These are phyloP conservation scores for Heliconius cydno DNA, from an alignment of 2,888 invertebrate genomes.

Conservation along the genomic window DNA sequence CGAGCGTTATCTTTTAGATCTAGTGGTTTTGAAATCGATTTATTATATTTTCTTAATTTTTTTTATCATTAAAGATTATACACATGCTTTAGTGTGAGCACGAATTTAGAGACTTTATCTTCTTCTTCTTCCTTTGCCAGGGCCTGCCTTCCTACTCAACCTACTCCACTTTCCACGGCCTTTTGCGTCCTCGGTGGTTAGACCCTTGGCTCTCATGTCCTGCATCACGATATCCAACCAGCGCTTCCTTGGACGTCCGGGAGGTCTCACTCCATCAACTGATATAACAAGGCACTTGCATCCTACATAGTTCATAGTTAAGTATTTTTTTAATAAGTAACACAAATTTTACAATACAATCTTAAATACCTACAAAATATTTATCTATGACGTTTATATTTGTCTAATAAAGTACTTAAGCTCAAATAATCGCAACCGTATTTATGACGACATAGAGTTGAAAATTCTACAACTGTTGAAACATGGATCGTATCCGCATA, in stretches of 20 bases:
- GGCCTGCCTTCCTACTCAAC: too few relatives aligned
- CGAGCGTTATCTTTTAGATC: conserved; percentile 62
- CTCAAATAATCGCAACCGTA: background rate
- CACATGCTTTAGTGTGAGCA: background rate
- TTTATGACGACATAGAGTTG: background rate
- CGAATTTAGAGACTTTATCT: background rate
- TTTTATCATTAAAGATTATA: conserved; percentile 24
- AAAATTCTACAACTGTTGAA: background rate
- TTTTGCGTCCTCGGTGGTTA: too few relatives aligned
- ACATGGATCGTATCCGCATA: background rate
- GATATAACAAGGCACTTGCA: too few relatives aligned
- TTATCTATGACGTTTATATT: background rate
- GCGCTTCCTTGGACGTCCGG: too few relatives aligned
- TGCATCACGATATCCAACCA: too few relatives aligned
- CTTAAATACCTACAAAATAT: background rate
- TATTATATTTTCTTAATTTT: conserved; percentile 59
- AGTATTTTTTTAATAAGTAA: background rate
- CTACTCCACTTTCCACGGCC: too few relatives aligned
- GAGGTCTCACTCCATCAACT: too few relatives aligned
- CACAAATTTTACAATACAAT: background rate
- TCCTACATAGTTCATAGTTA: too few relatives aligned
- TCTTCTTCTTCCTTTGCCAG: too few relatives aligned
- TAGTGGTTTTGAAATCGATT: conserved; percentile 60
- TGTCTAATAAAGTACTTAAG: background rate
- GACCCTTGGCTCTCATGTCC: too few relatives aligned